Base-by-base conservation (phyloP, 2,888 invertebrate genomes). In the Plutella xylostella region DNA sequence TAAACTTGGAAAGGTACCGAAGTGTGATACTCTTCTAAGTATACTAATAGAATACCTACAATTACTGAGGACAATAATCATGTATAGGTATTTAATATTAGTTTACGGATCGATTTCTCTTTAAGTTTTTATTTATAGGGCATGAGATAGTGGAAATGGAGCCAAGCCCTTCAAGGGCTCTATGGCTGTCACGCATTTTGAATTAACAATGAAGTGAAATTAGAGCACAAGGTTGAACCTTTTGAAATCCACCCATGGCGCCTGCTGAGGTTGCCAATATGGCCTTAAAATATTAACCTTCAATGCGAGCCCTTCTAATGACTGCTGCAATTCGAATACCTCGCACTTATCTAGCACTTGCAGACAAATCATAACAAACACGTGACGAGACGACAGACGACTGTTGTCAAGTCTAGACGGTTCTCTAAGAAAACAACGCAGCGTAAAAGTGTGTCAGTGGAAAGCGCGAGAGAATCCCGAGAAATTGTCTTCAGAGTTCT, bases 381-480 rank as follows among this genome's bases (percentile, higher is more conserved):
- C 28, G 28, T 38, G 38, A 42, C 46, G 22, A 45, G 35, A 42
- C 40, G 40, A 39, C n/a, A n/a, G n/a, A n/a, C n/a, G n/a, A n/a
- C n/a, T n/a, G n/a, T n/a, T n/a, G n/a, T n/a, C n/a, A n/a, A n/a
- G n/a, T 45, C 11, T 20, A 45, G 48, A 45, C 45, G 46, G 42
- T 47, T 43, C 30, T 42, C 43, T 44, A 45, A 33, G 42, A 48
- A 45, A 42, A 52, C 31, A 25, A 40, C 45, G 48, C 38, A 48
- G 46, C 49, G 47, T 45, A 69, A 71, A 79, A 74, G 77, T 79
- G 66, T 82, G 82, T 73, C 77, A 79, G 72, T 79, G 82, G 79
- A 83, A 82, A 83, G 79, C 74, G 78, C 79, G 72, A 74, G 79
- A 79, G 75, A 79, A 68, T 83, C 82, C 78, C 76, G 76, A 73